Evolutionary conservation across 2,113 vertebrate genomes (phyloP).

Genomic region (Myrmophylax atrothorax): DNA sequence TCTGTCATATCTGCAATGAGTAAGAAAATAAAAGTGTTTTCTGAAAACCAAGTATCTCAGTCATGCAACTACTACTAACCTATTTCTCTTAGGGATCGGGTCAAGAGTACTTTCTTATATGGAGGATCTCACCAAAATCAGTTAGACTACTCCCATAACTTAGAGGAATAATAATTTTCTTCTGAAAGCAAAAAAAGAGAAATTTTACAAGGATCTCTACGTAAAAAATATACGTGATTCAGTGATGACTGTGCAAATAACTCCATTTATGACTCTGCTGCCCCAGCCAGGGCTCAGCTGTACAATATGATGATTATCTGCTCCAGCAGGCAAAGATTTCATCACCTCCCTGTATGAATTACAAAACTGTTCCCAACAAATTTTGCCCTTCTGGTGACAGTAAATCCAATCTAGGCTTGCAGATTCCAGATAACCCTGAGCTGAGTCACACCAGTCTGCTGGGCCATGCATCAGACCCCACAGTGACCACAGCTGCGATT

Average conservation of each 20-base stretch:
- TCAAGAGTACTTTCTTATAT: not conserved
- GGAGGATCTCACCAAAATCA: not conserved
- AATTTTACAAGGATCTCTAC: not conserved
- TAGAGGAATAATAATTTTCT: not conserved
- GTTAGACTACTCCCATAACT: not conserved
- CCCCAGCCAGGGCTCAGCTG: not conserved
- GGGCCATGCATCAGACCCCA: not conserved
- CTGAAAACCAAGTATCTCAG: not conserved
- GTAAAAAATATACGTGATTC: not conserved
- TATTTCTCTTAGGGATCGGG: not conserved
- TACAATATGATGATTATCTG: not conserved
- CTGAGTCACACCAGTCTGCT: slow-evolving; percentile 3
- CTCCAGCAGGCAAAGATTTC: slow-evolving; percentile 25
- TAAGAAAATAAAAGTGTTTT: not conserved
- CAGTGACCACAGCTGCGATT: not conserved
- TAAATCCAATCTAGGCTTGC: slow-evolving; percentile 37
- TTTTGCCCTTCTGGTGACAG: slow-evolving; percentile 17
- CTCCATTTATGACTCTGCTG: not conserved
- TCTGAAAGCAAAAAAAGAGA: not conserved
- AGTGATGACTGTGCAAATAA: rapidly evolving
- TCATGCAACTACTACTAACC: not conserved
- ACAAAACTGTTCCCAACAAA: slow-evolving; percentile 50
- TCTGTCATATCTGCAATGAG: not conserved
- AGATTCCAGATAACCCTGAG: slow-evolving; percentile 30
- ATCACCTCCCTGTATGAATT: slow-evolving; percentile 18